Percentiles rank a stretch among this genome's conserved stretches.
phyloP scores from a whole-genome alignment of 2,113 vertebrate genomes.

The Scophthalmus maximus region DNA sequence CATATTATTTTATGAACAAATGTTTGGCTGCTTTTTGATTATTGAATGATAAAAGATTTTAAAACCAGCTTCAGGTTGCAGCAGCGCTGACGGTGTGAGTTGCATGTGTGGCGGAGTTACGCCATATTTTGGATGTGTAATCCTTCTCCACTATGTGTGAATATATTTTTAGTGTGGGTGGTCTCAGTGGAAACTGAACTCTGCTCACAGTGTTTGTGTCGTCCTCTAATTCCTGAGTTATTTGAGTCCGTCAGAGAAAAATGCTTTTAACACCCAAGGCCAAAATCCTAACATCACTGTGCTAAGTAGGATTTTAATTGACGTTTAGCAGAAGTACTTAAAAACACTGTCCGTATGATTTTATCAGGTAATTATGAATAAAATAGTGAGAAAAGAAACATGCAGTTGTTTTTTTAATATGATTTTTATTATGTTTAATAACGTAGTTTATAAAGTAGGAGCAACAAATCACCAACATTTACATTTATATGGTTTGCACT shows the following conservation, averaged over 20 bases:
- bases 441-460: no score
- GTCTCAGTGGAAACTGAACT: constrained; percentile 1
- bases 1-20: no score
- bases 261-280: not conserved
- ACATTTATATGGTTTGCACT: no score
- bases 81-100: not conserved
- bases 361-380: no score
- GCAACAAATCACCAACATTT: no score
- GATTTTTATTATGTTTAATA: no score
- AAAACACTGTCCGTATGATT: no score
- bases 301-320: not conserved
- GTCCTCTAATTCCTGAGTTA: constrained; percentile 1
- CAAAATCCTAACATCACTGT: not conserved
- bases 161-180: not conserved
- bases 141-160: not conserved
- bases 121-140: not conserved
- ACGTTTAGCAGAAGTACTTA: not conserved
- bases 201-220: not conserved
- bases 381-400: no score
- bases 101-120: not conserved
- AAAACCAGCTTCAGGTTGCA: not conserved
- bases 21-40: no score
- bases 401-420: no score
- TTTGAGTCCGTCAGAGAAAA: not conserved
- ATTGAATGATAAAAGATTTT: no score